Conservation (phyloP, 2,113 vertebrate species). For the Hymenochirus boettgeri region DNA sequence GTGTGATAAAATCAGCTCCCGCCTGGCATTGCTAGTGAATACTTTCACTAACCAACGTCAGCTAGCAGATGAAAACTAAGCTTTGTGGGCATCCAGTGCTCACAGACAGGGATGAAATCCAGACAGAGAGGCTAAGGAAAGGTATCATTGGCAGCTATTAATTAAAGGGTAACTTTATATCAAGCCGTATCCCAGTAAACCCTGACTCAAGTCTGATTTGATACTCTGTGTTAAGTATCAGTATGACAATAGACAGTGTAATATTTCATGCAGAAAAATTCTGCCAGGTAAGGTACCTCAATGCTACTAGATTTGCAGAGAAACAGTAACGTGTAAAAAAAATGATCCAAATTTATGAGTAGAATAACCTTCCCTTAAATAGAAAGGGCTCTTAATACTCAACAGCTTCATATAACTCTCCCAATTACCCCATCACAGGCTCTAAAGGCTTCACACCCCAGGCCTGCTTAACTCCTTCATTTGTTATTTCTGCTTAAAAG, state of each 20-base stretch:
- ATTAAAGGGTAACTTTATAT: background rate
- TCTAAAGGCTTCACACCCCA: no score
- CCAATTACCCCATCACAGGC: no score
- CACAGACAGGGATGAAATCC: conserved; percentile 9
- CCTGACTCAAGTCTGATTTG: background rate
- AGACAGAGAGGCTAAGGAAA: conserved; percentile 14
- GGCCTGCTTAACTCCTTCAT: no score
- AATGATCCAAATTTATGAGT: no score
- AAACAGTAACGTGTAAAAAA: no score
- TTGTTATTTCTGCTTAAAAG: no score
- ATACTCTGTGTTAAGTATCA: background rate
- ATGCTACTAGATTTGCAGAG: no score
- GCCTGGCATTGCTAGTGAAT: conserved; percentile 31
- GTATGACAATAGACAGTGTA: background rate
- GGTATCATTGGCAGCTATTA: background rate
- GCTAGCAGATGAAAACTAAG: conserved; percentile 32
- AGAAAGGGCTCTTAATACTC: no score
- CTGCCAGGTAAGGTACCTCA: no score
- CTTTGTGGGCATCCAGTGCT: conserved; percentile 25
- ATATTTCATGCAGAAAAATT: background rate
- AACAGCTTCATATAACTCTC: no score
- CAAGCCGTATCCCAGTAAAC: background rate
- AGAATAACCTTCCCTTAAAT: no score
- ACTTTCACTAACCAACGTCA: conserved; percentile 24
- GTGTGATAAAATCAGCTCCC: conserved; percentile 38